Evolutionary conservation across 2,113 vertebrate genomes (phyloP), one percentile per base, ranked within the genome.

Genomic region (Trochalopteron elliotii): DNA sequence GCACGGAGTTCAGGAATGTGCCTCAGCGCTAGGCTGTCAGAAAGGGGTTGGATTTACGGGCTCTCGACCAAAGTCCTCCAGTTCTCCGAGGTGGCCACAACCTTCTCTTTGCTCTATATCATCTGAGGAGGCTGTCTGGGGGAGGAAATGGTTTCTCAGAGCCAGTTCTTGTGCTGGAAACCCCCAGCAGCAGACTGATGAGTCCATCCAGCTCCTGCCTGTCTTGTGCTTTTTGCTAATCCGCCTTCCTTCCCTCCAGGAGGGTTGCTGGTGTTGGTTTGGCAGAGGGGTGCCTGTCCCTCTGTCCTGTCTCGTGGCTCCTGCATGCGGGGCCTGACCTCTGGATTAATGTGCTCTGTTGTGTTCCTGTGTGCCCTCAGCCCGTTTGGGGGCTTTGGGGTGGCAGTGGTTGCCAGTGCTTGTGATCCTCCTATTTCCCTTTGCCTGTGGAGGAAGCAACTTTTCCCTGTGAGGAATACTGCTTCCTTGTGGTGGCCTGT

Each of bases 161-260:
- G 50, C 22, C 23, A 13, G 10, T 64, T 69, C 88, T 85, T 68
- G 12, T 49, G 3, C 49, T 88, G 92, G 92, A 90, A 91, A 72
- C 67, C 90, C 83, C 67, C 79, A 59, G 84, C 82, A 93, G 65
- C 68, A 39, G 55, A 39, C 67, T 15, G 31, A 12, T 94, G 92
- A 95, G 59, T 93, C 75, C 0, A 1, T 57, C 77, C 0, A 25
- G 67, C 90, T 95, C 85, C 85, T 86, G 94, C 71, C 59, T 86
- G 75, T 94, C 95, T 94, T 88, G 83, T 94, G 95, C 86, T 56
- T 72, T 47, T 93, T 93, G 83, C 92, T 95, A 90, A 83, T 83
- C 50, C 1, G 0, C 84, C 61, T 52, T 40, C 56, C 87, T 87
- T 75, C 61, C 70, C 56, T 13, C 49, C 40, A 1, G 47, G 70